Conservation (phyloP, 2,888 invertebrate species). For the Drosophila stalkeri region DNA sequence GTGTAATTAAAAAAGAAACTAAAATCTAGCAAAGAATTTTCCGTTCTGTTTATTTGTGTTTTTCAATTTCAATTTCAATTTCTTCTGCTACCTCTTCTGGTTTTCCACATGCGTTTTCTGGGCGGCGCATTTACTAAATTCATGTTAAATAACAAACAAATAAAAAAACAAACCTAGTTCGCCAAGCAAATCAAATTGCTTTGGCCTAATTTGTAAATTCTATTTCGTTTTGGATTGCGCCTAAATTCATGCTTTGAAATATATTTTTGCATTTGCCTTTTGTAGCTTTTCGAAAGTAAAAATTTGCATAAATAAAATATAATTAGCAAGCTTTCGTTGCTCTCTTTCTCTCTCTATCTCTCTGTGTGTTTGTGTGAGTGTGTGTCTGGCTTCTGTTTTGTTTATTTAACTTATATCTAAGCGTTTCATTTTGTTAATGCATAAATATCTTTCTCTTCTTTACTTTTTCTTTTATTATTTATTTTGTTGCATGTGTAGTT, state of each 20-base stretch:
- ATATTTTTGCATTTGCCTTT: conserved; percentile 43
- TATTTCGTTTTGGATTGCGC: conserved; percentile 59
- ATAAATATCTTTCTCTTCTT: conserved; percentile 73
- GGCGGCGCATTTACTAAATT: conserved; percentile 63
- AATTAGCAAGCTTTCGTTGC: conserved; percentile 36
- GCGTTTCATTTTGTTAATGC: conserved; percentile 75
- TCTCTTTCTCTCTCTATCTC: background rate
- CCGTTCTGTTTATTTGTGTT: conserved; percentile 23
- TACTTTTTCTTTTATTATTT: conserved; percentile 26
- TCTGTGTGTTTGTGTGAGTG: conserved; percentile 26
- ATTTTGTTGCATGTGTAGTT: conserved; percentile 47
- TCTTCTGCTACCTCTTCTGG: background rate
- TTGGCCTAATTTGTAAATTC: conserved; percentile 26
- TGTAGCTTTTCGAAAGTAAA: conserved; percentile 58
- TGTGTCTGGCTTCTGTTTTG: conserved; percentile 52
- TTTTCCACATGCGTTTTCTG: conserved; percentile 11
- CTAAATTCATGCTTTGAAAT: conserved; percentile 75
- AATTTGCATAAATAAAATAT: conserved; percentile 51
- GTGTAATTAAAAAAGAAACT: conserved; percentile 66
- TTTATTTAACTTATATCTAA: conserved; percentile 79
- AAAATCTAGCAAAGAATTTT: conserved; percentile 71
- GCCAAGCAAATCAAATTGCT: conserved; percentile 38
- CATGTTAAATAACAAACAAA: conserved; percentile 24
- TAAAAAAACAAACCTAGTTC: conserved; percentile 25
- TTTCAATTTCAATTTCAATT: conserved; percentile 9